Evolutionary conservation across 2,888 invertebrate genomes (phyloP), one percentile per base, ranked within the genome.

Genomic region (Lypha dubia): DNA sequence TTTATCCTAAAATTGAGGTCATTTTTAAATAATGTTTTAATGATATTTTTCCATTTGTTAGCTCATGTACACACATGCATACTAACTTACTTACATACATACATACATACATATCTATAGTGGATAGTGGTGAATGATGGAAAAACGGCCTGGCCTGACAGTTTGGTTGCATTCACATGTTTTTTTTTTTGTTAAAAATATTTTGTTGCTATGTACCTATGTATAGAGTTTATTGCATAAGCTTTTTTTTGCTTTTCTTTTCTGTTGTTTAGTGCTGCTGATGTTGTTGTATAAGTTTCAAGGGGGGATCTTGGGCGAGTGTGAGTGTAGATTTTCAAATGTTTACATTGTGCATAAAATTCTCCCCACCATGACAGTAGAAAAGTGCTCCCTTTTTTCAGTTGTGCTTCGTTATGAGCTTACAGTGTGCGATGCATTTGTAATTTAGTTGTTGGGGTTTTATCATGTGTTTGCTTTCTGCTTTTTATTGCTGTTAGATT

Each of bases 201-300:
- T 79, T 62, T 82, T 49, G 65, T 67, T 74, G 77, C 73, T 76
- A 74, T n/a, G n/a, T n/a, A n/a, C n/a, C n/a, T n/a, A n/a, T n/a
- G n/a, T n/a, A n/a, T 84, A 84, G 77, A 84, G 84, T 84, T 84
- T 84, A 65, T 84, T 84, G 73, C 82, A 77, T 83, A 86, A 86
- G 84, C 79, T 84, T 82, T 86, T 77, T 65, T 65, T 49, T n/a
- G n/a, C n/a, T n/a, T n/a, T n/a, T n/a, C n/a, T 53, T 79, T 76
- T 71, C 70, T 84, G 28, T 53, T 71, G 17, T 79, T 68, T 28
- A 51, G 60, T 67, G 53, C 20, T 67, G 35, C 44, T 46, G 56
- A 38, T 51, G 71, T 49, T 20, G 51, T 24, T 62, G 53, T 56
- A 56, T 17, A 35, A 32, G 44, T 58, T 41, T 28, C 1, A 1